phyloP scores from a whole-genome alignment of 2,888 invertebrate genomes.

The Ischnus inquisitorius region DNA sequence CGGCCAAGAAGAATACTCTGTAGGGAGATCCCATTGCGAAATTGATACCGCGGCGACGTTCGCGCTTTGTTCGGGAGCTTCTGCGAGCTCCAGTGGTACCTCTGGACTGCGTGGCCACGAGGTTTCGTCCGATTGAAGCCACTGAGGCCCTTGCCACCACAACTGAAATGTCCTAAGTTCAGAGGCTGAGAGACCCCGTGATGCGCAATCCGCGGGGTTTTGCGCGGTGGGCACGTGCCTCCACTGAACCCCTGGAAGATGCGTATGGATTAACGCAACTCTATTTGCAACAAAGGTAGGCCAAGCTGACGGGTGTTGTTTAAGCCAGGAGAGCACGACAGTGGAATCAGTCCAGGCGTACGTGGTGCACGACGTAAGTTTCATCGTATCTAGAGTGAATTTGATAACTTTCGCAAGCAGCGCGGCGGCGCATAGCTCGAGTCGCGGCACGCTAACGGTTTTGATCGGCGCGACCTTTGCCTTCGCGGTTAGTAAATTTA shows the following conservation, averaged over 20 bases:
- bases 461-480: slow-evolving; percentile 63
- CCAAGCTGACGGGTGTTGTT: slow-evolving; percentile 53
- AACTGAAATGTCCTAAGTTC: slow-evolving; percentile 57
- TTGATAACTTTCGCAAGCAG: slow-evolving; percentile 51
- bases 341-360: slow-evolving; percentile 68
- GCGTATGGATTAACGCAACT: slow-evolving; percentile 31
- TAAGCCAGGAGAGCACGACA: slow-evolving; percentile 67
- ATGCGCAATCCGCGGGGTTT: slow-evolving; percentile 73
- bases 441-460: slow-evolving; percentile 56
- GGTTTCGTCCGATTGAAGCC: slow-evolving; percentile 28
- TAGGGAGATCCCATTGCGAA: slow-evolving; percentile 2
- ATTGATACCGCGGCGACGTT: background rate
- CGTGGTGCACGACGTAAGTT: background rate
- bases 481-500: slow-evolving; percentile 42
- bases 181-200: slow-evolving; percentile 67
- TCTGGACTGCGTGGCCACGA: slow-evolving; percentile 33
- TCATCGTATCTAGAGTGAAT: slow-evolving; percentile 8
- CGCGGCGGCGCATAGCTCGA: slow-evolving; percentile 66
- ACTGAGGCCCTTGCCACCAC: slow-evolving; percentile 73
- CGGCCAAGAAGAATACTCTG: slow-evolving; percentile 19
- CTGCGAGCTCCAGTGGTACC: too few relatives aligned
- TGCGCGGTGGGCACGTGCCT: slow-evolving; percentile 67
- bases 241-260: slow-evolving; percentile 56
- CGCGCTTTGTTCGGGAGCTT: background rate
- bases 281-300: slow-evolving; percentile 62